A percentile compares a stretch with the other conserved stretches of the same genome.
phyloP scores from a whole-genome alignment of 2,113 vertebrate species.

The Electrona antarctica region DNA sequence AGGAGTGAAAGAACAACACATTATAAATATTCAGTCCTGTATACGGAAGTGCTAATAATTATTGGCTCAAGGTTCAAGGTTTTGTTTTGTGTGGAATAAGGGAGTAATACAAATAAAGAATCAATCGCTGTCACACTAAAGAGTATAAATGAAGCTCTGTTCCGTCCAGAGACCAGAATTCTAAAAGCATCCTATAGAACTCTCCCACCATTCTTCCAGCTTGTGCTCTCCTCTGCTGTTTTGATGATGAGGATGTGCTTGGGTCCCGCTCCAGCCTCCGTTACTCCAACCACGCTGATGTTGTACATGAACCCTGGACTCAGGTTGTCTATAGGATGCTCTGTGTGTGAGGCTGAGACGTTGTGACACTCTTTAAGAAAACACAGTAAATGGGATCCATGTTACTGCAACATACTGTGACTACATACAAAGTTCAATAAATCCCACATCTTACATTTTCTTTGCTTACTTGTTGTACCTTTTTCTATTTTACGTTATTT shows the following conservation, averaged over 20 bases:
- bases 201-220: no score
- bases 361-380: conserved; percentile 52
- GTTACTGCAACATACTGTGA: not conserved
- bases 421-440: not conserved
- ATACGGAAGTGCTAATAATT: no score
- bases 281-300: conserved; percentile 59
- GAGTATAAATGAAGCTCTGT: no score
- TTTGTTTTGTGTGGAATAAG: no score
- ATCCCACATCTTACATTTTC: not conserved
- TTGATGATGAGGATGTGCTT: conserved; percentile 15
- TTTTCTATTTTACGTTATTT: no score
- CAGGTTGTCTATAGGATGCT: conserved; percentile 52
- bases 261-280: conserved; percentile 57
- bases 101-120: no score
- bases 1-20: not conserved
- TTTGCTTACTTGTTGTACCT: not conserved
- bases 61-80: no score
- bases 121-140: no score
- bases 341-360: conserved; percentile 32
- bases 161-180: no score
- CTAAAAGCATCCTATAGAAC: no score
- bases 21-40: no score
- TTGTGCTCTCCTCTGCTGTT: conserved; percentile 20
- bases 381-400: not conserved
- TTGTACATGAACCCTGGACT: conserved; percentile 50